Conservation (phyloP, 2,888 invertebrate species). For the Drosophila barbarae region DNA sequence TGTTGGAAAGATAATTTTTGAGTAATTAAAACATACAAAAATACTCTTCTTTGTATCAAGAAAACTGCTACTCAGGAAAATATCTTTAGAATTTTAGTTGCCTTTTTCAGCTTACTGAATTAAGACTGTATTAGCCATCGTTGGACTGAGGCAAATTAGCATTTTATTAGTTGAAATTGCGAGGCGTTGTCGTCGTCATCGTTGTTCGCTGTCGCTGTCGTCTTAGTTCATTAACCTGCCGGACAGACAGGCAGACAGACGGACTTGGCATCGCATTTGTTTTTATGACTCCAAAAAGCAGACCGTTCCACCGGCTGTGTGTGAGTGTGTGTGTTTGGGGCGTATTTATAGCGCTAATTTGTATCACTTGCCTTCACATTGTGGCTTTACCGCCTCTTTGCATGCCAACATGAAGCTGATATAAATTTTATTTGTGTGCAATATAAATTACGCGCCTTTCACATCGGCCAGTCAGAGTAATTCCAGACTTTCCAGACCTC, state of each 20-base stretch:
- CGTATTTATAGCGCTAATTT: constrained; percentile 71
- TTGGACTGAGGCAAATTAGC: constrained; percentile 50
- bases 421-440: constrained; percentile 70
- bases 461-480: constrained; percentile 9
- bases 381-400: constrained; percentile 25
- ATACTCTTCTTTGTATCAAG: neutral
- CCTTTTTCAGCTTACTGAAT: neutral
- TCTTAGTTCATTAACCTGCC: constrained; percentile 60
- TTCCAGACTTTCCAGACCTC: constrained; percentile 11
- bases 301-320: constrained; percentile 1
- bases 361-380: constrained; percentile 44
- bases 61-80: neutral
- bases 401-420: constrained; percentile 66
- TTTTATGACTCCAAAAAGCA: constrained; percentile 53
- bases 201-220: constrained; percentile 14
- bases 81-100: neutral
- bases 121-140: constrained; percentile 10
- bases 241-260: constrained; percentile 10
- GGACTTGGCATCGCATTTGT: constrained; percentile 48
- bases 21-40: neutral
- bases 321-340: constrained; percentile 13
- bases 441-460: constrained; percentile 60
- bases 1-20: no score
- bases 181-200: constrained; percentile 37
- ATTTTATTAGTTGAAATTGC: constrained; percentile 59